Conservation (phyloP, 2,797 vertebrate genomes). For the Babyrousa celebensis region DNA sequence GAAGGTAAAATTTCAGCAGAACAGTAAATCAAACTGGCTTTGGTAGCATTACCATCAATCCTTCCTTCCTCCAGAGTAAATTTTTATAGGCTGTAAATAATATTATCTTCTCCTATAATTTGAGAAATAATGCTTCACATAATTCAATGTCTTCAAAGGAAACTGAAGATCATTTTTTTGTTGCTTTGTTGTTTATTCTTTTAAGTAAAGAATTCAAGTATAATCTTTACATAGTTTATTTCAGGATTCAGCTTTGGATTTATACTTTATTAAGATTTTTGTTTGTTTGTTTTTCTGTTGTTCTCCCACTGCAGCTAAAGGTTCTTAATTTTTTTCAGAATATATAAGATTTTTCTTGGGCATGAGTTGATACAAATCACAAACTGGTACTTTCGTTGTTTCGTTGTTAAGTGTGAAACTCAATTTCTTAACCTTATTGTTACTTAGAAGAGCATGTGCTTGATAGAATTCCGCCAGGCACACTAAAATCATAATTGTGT, state of each 20-base stretch:
- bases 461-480: not conserved
- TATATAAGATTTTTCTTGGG: not conserved
- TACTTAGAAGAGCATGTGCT: not conserved
- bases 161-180: not conserved
- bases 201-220: conserved; percentile 52
- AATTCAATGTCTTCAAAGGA: not conserved
- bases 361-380: not conserved
- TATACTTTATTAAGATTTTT: not conserved
- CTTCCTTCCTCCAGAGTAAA: conserved; percentile 10
- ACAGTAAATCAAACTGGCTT: conserved; percentile 71
- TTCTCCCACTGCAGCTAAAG: not conserved
- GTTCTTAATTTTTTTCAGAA: not conserved
- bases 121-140: conserved; percentile 47
- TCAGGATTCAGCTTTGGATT: conserved; percentile 22
- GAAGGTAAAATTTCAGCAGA: conserved; percentile 84
- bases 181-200: not conserved
- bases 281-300: not conserved
- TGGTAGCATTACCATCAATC: conserved; percentile 76
- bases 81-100: conserved; percentile 69
- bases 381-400: not conserved
- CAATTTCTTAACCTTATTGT: not conserved
- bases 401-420: not conserved
- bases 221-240: conserved; percentile 55
- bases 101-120: conserved; percentile 58
- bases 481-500: not conserved